Conservation (phyloP, 2,113 vertebrate species). For the Carassius gibelio region DNA sequence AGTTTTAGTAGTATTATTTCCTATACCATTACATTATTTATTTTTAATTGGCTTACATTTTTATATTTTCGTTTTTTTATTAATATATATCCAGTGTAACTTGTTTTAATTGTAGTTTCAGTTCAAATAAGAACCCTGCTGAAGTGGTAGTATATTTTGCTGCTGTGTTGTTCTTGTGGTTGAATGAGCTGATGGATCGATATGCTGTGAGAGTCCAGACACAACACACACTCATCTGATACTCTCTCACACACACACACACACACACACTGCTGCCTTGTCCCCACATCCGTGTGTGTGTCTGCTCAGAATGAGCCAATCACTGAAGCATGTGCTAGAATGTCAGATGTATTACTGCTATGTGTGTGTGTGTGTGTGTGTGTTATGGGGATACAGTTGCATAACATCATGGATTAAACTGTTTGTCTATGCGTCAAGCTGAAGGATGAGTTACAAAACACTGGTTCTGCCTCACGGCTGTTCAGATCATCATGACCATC, state of each 20-base stretch:
- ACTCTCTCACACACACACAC: not conserved
- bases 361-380: too few species aligned
- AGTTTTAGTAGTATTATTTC: too few species aligned
- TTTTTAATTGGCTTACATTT: too few species aligned
- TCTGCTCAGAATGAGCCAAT: conserved; percentile 14
- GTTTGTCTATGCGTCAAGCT: too few species aligned
- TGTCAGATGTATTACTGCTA: not conserved
- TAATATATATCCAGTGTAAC: too few species aligned
- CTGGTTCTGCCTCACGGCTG: too few species aligned
- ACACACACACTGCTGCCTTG: not conserved
- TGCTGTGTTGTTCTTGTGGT: not conserved
- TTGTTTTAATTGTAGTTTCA: not conserved
- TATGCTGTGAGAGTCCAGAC: conserved; percentile 12
- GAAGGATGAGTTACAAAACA: too few species aligned
- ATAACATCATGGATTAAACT: too few species aligned
- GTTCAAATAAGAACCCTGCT: not conserved
- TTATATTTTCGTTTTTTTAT: too few species aligned
- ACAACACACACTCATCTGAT: conserved; percentile 19
- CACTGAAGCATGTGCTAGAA: conserved; percentile 13
- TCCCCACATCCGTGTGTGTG: not conserved
- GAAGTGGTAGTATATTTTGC: not conserved
- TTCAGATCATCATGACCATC: too few species aligned
- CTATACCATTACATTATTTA: too few species aligned
- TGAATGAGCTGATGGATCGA: conserved; percentile 14
- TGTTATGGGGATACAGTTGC: too few species aligned